Base-by-base conservation (phyloP, 2,888 invertebrate genomes). In the Perizoma affinitatum region DNA sequence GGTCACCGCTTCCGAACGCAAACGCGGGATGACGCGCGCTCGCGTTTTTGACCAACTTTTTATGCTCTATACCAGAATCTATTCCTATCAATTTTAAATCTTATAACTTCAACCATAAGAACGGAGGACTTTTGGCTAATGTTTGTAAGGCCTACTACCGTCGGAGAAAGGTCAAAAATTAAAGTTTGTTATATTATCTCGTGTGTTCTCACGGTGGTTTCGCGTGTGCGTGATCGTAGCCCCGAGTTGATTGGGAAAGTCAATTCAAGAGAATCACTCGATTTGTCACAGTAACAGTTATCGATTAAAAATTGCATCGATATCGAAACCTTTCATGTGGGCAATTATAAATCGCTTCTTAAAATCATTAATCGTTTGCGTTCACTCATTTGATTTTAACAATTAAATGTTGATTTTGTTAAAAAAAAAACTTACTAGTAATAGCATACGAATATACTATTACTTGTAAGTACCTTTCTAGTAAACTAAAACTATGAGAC, bases 1-100 rank as follows among this genome's bases (percentile, higher is more conserved):
- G 91, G 90, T 91, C 91, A 89, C 78, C 79, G 90, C 90, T 87
- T 90, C 88, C 77, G 87, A 86, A 84, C 82, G 81, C 78, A 90
- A 90, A 91, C 83, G 79, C 80, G 82, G 77, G 80, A 82, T 82
- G 90, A 90, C 90, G 83, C 78, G 83, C 81, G 83, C 83, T 80
- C 82, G 83, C 81, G 74, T 85, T 84, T 75, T 66, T 58, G 63
- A 73, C 72, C 73, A 71, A 67, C 71, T 75, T 63, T 64, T 63
- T 63, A 3, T 6, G 7, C 0, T 69, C 62, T 64, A 58, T 52
- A 58, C 50, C 5, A 38, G 64, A 49, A 56, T 10, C 45, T 6
- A 9, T 43, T 7, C 34, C 46, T 41, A 54, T 55, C 54, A n/a
- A 65, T 49, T 64, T 47, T 67, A 53, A 61, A 49, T 58, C 68